Evolutionary conservation across 53 echinoderm and acorn worm genomes (phyloP).

Genomic region (Echinarachnius parma): DNA sequence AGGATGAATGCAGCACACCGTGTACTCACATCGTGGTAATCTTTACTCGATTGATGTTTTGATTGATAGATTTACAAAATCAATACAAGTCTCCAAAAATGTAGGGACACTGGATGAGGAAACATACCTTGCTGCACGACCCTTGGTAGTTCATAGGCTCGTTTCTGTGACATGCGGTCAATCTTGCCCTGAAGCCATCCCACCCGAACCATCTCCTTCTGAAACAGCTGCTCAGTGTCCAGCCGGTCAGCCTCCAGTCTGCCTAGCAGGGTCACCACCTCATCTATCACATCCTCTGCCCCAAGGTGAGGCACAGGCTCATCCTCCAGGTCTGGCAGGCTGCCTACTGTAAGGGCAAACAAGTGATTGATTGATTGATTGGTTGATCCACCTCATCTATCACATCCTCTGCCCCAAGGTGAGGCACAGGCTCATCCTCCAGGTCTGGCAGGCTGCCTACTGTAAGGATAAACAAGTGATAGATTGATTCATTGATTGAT

Average conservation of each 20-base stretch:
- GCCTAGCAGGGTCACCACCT: conserved; percentile 78
- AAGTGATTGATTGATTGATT: too few species aligned
- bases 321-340: conserved; percentile 46
- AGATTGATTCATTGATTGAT: too few species aligned
- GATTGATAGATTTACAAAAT: too few species aligned
- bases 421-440: too few species aligned
- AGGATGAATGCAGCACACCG: too few species aligned
- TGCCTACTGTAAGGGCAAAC: too few species aligned
- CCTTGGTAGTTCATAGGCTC: conserved; percentile 72
- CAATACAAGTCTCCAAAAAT: background rate
- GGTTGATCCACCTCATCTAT: too few species aligned
- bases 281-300: conserved; percentile 95
- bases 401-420: too few species aligned
- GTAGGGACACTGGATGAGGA: background rate
- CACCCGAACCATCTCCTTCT: conserved; percentile 78
- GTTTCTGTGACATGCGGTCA: conserved; percentile 69
- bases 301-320: conserved; percentile 83
- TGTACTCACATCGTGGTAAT: too few species aligned
- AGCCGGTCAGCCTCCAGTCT: conserved; percentile 81
- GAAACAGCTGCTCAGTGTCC: conserved; percentile 61
- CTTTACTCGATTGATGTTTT: too few species aligned
- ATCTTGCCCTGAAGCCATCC: conserved; percentile 85
- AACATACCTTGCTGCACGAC: conserved; percentile 87
- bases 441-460: too few species aligned
- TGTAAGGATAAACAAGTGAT: too few species aligned